Conservation (phyloP, 2,888 invertebrate genomes). For the Minunthozetes semirufus region DNA sequence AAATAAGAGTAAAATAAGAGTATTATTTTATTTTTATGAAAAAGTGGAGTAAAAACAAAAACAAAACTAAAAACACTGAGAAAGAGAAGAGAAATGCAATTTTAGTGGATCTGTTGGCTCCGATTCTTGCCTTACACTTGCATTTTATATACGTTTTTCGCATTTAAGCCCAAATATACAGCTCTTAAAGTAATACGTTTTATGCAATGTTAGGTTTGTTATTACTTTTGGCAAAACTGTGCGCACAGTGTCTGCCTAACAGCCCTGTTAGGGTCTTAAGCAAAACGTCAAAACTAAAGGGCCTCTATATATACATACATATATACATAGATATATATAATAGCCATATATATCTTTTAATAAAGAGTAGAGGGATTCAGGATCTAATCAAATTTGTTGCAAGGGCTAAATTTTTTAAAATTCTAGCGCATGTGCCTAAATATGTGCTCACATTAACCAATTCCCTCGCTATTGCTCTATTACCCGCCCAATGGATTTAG, state of each 20-base stretch:
- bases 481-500: conserved; percentile 22
- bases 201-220: conserved; percentile 17
- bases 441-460: conserved; percentile 12
- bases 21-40: conserved; percentile 18
- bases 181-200: conserved; percentile 24
- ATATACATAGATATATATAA: not conserved
- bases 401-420: not conserved
- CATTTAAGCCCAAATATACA: conserved; percentile 16
- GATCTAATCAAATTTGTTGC: conserved; percentile 20
- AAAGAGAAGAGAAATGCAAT: conserved; percentile 12
- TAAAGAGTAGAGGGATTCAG: conserved; percentile 18
- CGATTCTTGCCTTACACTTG: not conserved
- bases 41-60: not conserved
- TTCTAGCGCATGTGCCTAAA: not conserved
- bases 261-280: conserved; percentile 2
- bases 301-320: not conserved
- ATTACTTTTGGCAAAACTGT: conserved; percentile 16
- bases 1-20: too few species aligned
- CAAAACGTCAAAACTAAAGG: conserved; percentile 24
- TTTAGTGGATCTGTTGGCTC: not conserved
- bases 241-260: not conserved
- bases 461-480: conserved; percentile 6
- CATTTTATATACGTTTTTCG: conserved; percentile 13
- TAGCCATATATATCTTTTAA: conserved; percentile 19
- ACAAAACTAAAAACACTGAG: not conserved